Conservation (phyloP, 2,888 invertebrate species). For the Acrocyrtus sp. region DNA sequence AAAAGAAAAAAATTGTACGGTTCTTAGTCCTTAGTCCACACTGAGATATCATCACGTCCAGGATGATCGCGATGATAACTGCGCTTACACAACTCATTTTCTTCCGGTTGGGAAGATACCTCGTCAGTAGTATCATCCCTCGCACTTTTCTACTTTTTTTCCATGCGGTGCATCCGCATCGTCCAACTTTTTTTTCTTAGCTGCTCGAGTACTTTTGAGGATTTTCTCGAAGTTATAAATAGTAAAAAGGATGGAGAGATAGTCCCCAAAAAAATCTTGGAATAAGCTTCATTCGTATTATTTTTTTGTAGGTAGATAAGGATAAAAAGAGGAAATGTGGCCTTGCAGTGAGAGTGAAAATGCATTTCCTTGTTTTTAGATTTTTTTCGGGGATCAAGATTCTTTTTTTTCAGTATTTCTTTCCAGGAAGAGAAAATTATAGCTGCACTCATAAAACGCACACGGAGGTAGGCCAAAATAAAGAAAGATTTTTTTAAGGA, state of each 20-base stretch:
- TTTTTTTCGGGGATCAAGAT: constrained; percentile 24
- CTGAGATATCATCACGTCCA: constrained; percentile 33
- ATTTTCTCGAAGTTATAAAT: constrained; percentile 32
- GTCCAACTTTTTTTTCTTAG: not conserved
- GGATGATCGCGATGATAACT: constrained; percentile 18
- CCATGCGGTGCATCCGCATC: not conserved
- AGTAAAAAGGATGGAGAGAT: not conserved
- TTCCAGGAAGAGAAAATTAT: constrained; percentile 26
- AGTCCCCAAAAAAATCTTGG: constrained; percentile 11
- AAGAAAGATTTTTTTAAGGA: not conserved
- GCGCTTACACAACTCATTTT: constrained; percentile 14
- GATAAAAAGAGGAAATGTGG: constrained; percentile 23
- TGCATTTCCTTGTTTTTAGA: constrained; percentile 25
- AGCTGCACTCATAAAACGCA: not conserved
- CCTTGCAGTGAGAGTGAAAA: constrained; percentile 44
- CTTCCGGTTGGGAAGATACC: constrained; percentile 39
- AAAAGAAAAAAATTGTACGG: constrained; percentile 5
- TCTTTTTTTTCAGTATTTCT: not conserved
- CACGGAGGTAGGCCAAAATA: not conserved
- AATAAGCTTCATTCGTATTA: constrained; percentile 14
- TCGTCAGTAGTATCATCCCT: not conserved
- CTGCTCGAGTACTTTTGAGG: constrained; percentile 5
- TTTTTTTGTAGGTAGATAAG: not conserved
- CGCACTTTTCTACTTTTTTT: not conserved
- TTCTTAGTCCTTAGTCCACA: too few species aligned